phyloP scores from a whole-genome alignment of 2,113 vertebrate genomes.

The Urocolius indicus region DNA sequence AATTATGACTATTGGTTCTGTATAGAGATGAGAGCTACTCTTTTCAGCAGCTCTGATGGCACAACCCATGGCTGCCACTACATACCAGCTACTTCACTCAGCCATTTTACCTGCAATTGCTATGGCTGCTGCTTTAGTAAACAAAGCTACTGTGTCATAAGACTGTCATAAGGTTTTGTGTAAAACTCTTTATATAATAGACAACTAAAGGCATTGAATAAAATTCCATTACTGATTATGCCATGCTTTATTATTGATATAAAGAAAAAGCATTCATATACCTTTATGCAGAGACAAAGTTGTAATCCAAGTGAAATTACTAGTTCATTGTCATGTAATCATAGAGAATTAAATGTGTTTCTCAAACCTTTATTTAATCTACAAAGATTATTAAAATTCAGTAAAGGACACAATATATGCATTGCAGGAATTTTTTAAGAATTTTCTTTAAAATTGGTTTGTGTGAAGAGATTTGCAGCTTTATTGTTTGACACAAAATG shows the following conservation, averaged over 20 bases:
- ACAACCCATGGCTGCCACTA: neutral
- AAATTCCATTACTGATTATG: neutral
- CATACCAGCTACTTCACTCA: rapidly evolving
- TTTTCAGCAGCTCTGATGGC: neutral
- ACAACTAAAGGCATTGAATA: neutral
- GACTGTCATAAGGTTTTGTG: neutral
- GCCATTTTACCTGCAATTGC: rapidly evolving
- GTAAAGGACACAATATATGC: neutral
- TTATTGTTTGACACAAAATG: neutral
- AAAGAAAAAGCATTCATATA: neutral
- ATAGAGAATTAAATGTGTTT: neutral
- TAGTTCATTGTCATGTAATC: neutral
- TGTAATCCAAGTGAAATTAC: neutral
- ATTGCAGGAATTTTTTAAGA: neutral
- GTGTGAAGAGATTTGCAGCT: neutral
- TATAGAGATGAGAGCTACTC: neutral
- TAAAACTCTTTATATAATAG: neutral
- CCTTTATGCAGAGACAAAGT: rapidly evolving
- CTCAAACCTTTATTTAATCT: neutral
- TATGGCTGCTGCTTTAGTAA: neutral
- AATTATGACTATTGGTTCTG: neutral
- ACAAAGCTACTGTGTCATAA: neutral
- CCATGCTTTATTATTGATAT: neutral
- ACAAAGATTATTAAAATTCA: neutral
- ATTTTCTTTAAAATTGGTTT: neutral